Conservation (phyloP, 2,113 vertebrate species). For the Lasiurus borealis region DNA sequence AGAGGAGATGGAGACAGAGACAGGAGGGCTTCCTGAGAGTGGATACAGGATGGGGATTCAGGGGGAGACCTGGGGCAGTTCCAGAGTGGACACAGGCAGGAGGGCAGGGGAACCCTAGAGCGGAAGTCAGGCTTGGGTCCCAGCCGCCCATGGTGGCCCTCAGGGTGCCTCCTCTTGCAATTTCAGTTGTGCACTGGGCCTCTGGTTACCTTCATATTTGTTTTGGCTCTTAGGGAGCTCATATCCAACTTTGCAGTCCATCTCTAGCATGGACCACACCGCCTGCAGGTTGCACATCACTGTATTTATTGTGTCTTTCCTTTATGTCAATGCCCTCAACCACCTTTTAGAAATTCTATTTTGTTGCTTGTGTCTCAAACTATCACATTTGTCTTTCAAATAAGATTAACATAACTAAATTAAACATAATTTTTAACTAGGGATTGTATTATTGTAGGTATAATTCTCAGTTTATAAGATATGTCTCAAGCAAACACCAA, state of each 20-base stretch:
- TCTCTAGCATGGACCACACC: not conserved
- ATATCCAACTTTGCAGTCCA: not conserved
- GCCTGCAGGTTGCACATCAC: not conserved
- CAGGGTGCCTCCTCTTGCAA: too few relatives aligned
- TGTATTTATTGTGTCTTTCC: not conserved
- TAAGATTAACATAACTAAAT: not conserved
- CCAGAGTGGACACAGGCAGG: too few relatives aligned
- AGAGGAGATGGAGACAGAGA: too few relatives aligned
- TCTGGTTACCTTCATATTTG: not conserved
- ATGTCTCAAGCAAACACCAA: not conserved
- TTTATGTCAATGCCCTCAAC: not conserved
- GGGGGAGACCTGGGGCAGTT: too few relatives aligned
- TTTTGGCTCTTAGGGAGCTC: not conserved
- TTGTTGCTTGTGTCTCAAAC: not conserved
- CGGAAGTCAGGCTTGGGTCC: too few relatives aligned
- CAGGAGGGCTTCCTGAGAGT: too few relatives aligned
- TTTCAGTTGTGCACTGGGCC: too few relatives aligned
- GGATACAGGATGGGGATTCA: too few relatives aligned
- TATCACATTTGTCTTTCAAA: slow-evolving; percentile 28
- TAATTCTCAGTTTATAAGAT: too few relatives aligned
- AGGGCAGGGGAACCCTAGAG: too few relatives aligned
- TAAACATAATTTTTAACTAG: not conserved
- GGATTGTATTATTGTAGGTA: not conserved
- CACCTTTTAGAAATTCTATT: not conserved
- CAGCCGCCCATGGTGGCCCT: too few relatives aligned